Conservation (phyloP, 2,797 vertebrate genomes). For the Epinephelus coioides region DNA sequence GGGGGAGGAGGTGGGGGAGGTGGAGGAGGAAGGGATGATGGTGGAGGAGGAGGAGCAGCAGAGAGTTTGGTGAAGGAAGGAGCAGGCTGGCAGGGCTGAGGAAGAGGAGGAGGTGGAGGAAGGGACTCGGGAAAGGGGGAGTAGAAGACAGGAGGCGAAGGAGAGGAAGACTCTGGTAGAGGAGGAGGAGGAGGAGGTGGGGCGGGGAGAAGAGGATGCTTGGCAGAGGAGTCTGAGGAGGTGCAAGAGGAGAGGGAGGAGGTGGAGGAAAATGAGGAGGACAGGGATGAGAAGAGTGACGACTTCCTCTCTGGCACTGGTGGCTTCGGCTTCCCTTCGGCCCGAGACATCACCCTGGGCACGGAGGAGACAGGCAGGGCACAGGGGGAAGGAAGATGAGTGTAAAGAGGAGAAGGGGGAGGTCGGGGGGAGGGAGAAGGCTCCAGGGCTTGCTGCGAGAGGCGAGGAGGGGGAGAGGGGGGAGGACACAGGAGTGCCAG, state of each 20-base stretch:
- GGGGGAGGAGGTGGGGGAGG: conserved; percentile 5
- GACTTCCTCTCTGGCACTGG: conserved; percentile 95
- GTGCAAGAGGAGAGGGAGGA: conserved; percentile 88
- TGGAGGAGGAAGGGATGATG: conserved; percentile 17
- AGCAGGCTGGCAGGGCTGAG: conserved; percentile 3
- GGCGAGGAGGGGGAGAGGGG: conserved; percentile 79
- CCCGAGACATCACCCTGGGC: conserved; percentile 68
- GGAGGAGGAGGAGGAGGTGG: conserved; percentile 54
- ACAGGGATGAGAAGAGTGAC: conserved; percentile 89
- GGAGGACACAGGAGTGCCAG: conserved; percentile 89
- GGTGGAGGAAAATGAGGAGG: conserved; percentile 89
- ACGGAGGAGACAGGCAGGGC: conserved; percentile 50
- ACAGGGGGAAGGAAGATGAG: conserved; percentile 81
- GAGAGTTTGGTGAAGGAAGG: conserved; percentile 49
- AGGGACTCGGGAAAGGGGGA: not conserved
- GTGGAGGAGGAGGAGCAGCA: conserved; percentile 13
- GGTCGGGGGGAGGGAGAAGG: conserved; percentile 75
- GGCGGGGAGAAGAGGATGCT: conserved; percentile 58
- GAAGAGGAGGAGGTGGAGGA: conserved; percentile 26
- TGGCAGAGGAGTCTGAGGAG: conserved; percentile 85
- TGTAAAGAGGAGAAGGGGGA: conserved; percentile 86
- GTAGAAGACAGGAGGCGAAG: conserved; percentile 16
- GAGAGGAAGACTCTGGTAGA: conserved; percentile 24
- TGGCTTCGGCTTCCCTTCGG: conserved; percentile 85
- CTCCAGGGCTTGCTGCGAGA: conserved; percentile 37